Conservation (phyloP, 2,888 invertebrate species). For the Drosophila subquinaria region DNA sequence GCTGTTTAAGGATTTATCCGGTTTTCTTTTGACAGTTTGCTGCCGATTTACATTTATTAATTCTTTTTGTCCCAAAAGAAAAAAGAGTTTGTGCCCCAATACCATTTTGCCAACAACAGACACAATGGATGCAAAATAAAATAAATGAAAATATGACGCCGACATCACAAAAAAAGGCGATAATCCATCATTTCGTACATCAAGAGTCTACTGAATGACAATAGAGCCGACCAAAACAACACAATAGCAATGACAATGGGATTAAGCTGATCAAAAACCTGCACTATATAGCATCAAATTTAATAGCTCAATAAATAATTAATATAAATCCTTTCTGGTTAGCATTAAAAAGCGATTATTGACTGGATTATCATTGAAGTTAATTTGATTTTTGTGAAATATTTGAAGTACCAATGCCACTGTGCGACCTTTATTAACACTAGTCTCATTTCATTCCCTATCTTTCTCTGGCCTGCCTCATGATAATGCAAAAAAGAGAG, state of each 20-base stretch:
- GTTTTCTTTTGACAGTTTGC: slow-evolving; percentile 47
- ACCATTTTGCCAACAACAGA: slow-evolving; percentile 24
- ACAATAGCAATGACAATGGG: slow-evolving; percentile 27
- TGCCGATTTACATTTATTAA: slow-evolving; percentile 70
- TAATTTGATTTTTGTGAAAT: neutral
- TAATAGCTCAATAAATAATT: neutral
- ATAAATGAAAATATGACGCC: slow-evolving; percentile 40
- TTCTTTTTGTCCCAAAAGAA: slow-evolving; percentile 31
- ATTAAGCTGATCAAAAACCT: neutral
- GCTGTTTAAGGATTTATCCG: slow-evolving; percentile 52
- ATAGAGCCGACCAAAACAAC: slow-evolving; percentile 15
- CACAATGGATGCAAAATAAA: slow-evolving; percentile 52
- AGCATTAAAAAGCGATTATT: neutral
- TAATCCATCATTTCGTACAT: slow-evolving; percentile 69
- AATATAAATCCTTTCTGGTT: neutral
- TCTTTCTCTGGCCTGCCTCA: slow-evolving; percentile 33
- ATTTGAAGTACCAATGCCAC: neutral
- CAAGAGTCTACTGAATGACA: slow-evolving; percentile 37
- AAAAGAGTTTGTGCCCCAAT: slow-evolving; percentile 36
- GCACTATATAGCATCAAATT: neutral
- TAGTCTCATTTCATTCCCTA: slow-evolving; percentile 7
- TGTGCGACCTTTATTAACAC: slow-evolving; percentile 22
- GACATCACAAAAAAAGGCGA: slow-evolving; percentile 43
- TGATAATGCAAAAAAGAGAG: slow-evolving; percentile 56
- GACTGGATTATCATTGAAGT: neutral